Evolutionary conservation across 2,113 vertebrate species (phyloP), one percentile per base, ranked within the genome.

Genomic region (Clinocottus analis): DNA sequence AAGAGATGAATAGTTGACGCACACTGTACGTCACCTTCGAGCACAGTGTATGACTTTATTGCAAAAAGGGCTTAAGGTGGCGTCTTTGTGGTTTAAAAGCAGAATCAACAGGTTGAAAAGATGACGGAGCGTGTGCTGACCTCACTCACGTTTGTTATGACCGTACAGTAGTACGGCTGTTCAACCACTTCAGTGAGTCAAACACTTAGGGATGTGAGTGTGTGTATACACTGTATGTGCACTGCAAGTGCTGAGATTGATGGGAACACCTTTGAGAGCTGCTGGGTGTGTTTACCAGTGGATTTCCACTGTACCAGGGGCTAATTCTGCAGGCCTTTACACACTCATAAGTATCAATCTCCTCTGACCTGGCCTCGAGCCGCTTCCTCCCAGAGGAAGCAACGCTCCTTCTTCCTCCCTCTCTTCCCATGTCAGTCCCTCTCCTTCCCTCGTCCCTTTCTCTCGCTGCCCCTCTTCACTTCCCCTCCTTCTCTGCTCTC

Each of bases 341-440:
- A 84, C 78, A 84, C 80, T 91, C 86, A 68, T 81, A 80, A 72
- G 81, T 91, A 94, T 94, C 91, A 94, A 93, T 93, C 92, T 93
- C 88, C 67, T 29, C 75, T 86, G 90, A 90, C 82, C 91, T 79
- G 87, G 82, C 75, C 85, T 62, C 58, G 63, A 87, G 90, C 75
- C 49, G 39, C 64, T 66, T 85, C 90, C 83, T 92, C 91, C 90
- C 89, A 79, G 60, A 88, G 90, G 90, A 92, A 90, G 86, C 31
- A 64, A 65, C 73, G 69, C 78, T 77, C 55, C 75, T 72, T 80
- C 69, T 70, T 80, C 79, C 67, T 74, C 66, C 17, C 63, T 75
- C 60, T 65, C 69, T 49, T 53, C 69, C 76, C 71, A 71, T 16
- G 60, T 60, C 60, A 45, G 62, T 77, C 25, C 37, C 27, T 79